Percentiles rank a stretch among this genome's conserved stretches.
Evolutionary conservation across 2,797 vertebrate species (phyloP).

Genomic region (Oophaga sylvatica): DNA sequence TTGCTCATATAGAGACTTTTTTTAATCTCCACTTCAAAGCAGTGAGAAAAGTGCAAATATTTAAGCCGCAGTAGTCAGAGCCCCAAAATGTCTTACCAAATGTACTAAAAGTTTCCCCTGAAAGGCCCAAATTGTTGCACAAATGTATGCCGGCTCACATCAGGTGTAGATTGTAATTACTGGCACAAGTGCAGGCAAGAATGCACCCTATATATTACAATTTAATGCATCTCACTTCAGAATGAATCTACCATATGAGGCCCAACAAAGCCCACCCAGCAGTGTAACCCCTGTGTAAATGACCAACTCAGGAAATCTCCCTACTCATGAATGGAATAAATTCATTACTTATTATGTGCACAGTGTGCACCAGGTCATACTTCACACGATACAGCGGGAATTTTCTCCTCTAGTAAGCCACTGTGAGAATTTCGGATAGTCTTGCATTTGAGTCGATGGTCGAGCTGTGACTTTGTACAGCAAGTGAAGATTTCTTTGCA

Average conservation of each 20-base stretch:
- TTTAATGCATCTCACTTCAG: too few species aligned
- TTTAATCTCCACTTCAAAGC: too few species aligned
- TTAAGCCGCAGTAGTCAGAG: too few species aligned
- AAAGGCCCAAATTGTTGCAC: too few species aligned
- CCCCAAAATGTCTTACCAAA: too few species aligned
- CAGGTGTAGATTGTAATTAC: too few species aligned
- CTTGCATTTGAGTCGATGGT: not conserved
- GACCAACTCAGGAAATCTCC: not conserved
- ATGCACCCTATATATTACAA: too few species aligned
- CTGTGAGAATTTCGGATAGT: not conserved
- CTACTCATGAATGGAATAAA: not conserved
- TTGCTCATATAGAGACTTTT: too few species aligned
- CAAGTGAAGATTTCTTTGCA: not conserved
- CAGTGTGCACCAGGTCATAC: not conserved
- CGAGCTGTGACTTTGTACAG: not conserved
- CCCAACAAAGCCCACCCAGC: not conserved
- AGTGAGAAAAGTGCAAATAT: too few species aligned
- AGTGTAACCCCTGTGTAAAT: not conserved
- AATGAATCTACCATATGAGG: not conserved
- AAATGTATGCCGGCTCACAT: too few species aligned
- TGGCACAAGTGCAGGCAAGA: too few species aligned
- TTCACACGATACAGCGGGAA: not conserved
- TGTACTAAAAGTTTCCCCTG: too few species aligned
- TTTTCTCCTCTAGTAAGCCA: not conserved
- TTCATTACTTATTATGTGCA: not conserved